Conservation (phyloP, 1,140 invertebrate species). For the Tetramorium parvispinum region DNA sequence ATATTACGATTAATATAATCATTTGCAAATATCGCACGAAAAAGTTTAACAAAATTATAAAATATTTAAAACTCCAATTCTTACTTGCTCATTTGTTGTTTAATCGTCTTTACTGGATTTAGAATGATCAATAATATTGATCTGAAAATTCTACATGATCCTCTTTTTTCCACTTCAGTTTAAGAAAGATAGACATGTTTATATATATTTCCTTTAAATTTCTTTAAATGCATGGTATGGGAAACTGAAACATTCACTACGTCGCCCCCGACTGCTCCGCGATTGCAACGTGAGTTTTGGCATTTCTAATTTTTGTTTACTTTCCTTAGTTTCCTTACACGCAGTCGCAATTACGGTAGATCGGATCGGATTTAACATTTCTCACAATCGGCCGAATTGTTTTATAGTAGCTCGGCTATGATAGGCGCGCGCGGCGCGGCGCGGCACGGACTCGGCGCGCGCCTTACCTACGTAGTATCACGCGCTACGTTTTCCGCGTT, state of each 20-base stretch:
- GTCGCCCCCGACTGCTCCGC: not conserved
- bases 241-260: not conserved
- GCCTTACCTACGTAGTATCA: not conserved
- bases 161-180: not conserved
- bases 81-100: conserved; percentile 23
- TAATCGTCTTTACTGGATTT: conserved; percentile 32
- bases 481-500: conserved; percentile 61
- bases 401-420: not conserved
- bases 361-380: conserved; percentile 28
- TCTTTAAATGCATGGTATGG: not conserved
- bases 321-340: conserved; percentile 23
- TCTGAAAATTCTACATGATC: not conserved
- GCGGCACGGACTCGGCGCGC: not conserved
- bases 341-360: conserved; percentile 13
- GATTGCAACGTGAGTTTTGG: conserved; percentile 42
- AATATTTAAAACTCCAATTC: not conserved
- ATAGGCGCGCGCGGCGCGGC: not conserved
- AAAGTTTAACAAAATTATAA: not conserved
- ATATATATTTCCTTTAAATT: not conserved
- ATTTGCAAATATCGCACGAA: not conserved
- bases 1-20: not conserved
- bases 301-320: conserved; percentile 52
- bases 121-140: not conserved
- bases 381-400: conserved; percentile 47
- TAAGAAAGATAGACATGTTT: not conserved